Percentiles rank a stretch among this genome's conserved stretches.
These are phyloP conservation scores for Brenthis ino DNA, from an alignment of 2,888 invertebrate species.

Conservation along the genomic window DNA sequence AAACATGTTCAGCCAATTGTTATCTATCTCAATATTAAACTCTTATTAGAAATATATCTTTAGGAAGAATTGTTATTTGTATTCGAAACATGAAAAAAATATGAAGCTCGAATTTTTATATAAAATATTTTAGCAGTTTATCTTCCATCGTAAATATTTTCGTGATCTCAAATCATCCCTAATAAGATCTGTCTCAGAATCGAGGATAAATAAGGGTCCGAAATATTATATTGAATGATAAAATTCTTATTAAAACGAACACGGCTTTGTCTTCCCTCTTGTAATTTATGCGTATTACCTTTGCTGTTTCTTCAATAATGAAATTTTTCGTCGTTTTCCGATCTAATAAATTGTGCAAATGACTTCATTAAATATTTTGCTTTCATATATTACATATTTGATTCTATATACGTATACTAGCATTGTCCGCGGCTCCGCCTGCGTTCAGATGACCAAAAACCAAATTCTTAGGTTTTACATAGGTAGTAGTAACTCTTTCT, in stretches of 20 bases:
- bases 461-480: too few species aligned
- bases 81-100: conserved; percentile 5
- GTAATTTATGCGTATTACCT: conserved; percentile 27
- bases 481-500: too few species aligned
- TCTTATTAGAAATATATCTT: too few species aligned
- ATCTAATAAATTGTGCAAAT: conserved; percentile 19
- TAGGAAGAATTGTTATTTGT: neutral
- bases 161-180: conserved; percentile 9
- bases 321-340: conserved; percentile 28
- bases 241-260: conserved; percentile 32
- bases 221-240: conserved; percentile 30
- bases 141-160: conserved; percentile 16
- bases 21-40: too few species aligned
- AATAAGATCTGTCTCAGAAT: conserved; percentile 19
- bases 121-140: conserved; percentile 17
- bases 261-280: conserved; percentile 10
- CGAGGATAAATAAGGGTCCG: conserved; percentile 20
- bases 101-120: conserved; percentile 13
- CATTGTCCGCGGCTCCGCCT: too few species aligned
- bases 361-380: conserved; percentile 3
- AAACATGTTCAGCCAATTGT: too few species aligned
- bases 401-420: neutral
- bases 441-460: too few species aligned
- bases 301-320: conserved; percentile 24
- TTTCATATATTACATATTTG: neutral